Conservation (phyloP, 2,888 invertebrate genomes). For the Drosophila pseudotalamancana region DNA sequence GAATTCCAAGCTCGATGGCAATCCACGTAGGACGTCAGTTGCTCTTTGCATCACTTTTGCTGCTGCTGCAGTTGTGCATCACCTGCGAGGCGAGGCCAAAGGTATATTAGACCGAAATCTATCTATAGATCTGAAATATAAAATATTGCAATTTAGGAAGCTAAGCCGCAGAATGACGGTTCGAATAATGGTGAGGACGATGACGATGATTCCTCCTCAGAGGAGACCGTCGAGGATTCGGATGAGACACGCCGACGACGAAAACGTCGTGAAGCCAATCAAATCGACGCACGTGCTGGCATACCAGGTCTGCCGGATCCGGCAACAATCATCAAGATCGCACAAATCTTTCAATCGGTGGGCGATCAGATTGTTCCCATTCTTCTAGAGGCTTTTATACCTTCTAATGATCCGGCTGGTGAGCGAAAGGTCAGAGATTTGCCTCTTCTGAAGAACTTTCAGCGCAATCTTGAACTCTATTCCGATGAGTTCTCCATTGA, state of each 20-base stretch:
- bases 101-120: too few relatives aligned
- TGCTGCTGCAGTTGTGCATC: conserved; percentile 35
- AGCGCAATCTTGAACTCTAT: conserved; percentile 27
- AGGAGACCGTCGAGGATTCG: conserved; percentile 77
- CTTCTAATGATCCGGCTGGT: conserved; percentile 35
- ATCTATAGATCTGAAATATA: too few relatives aligned
- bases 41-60: conserved; percentile 16
- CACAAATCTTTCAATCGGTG: conserved; percentile 77
- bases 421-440: conserved; percentile 58
- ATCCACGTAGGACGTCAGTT: conserved; percentile 29
- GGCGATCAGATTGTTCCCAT: conserved; percentile 80
- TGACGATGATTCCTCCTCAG: conserved; percentile 77
- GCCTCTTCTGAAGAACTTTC: conserved; percentile 54
- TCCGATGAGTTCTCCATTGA: conserved; percentile 44
- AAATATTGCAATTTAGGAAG: conserved; percentile 8
- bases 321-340: conserved; percentile 78
- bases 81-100: conserved; percentile 43
- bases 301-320: conserved; percentile 82
- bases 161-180: conserved; percentile 20
- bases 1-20: conserved; percentile 30
- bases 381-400: conserved; percentile 72
- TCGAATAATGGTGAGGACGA: conserved; percentile 24
- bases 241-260: conserved; percentile 49
- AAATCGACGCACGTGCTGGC: conserved; percentile 24
- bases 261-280: conserved; percentile 38